Evolutionary conservation across 2,113 vertebrate species (phyloP).

Genomic region (Nothoprocta perdicaria): DNA sequence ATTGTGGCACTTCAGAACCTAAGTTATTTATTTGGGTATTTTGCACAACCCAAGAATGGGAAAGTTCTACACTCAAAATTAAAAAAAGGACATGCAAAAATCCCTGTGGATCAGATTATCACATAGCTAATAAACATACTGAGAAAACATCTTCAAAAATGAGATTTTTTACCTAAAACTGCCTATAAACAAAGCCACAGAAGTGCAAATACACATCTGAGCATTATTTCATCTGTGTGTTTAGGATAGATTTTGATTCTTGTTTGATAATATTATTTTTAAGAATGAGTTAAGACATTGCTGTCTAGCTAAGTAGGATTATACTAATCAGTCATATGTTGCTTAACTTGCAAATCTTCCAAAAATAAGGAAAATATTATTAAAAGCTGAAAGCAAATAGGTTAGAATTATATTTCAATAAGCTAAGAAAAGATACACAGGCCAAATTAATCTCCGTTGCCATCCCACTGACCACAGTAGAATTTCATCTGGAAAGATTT

Average conservation of each 20-base stretch:
- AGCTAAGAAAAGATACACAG: constrained; percentile 45
- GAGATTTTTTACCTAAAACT: not conserved
- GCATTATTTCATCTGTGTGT: not conserved
- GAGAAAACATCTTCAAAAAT: not conserved
- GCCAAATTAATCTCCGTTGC: constrained; percentile 60
- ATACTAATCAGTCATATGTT: constrained; percentile 7
- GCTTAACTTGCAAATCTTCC: constrained; percentile 42
- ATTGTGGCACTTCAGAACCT: fast-evolving
- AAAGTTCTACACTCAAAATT: not conserved
- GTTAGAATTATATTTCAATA: constrained; percentile 54
- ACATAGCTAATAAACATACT: not conserved
- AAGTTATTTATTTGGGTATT: not conserved
- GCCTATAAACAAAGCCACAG: not conserved
- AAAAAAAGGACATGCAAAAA: not conserved
- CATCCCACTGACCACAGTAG: constrained; percentile 27
- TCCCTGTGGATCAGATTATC: not conserved
- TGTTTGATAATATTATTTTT: not conserved
- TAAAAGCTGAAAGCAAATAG: constrained; percentile 56
- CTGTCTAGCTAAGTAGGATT: not conserved
- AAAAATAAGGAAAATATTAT: constrained; percentile 65
- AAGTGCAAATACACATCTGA: not conserved
- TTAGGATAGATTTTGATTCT: not conserved
- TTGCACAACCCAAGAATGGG: not conserved
- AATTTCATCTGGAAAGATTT: not conserved
- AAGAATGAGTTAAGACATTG: constrained; percentile 3